Base-by-base conservation (phyloP, 1,140 invertebrate genomes). In the Thaumetopoea pityocampa region DNA sequence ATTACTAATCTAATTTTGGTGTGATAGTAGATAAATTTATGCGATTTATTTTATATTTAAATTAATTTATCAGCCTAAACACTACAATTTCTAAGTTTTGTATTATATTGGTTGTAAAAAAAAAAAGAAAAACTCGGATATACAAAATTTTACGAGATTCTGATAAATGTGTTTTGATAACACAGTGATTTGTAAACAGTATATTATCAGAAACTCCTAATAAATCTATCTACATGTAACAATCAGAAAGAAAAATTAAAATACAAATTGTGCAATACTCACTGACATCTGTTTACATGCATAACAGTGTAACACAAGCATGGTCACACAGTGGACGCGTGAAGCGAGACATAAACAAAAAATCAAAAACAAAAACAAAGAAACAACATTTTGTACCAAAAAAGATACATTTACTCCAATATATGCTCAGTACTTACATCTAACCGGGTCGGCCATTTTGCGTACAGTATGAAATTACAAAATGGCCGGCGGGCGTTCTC, bases 311-410 rank as follows among this genome's bases (percentile, higher is more conserved):
- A 80, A 83, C 64, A 74, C 76, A 82, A 78, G 78, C 78, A 78
- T 68, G 70, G 71, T 71, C 76, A 81, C 72, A 80, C 70, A 72
- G 67, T 76, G 79, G 81, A 83, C 79, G 76, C 79, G n/a, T n/a
- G 67, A 83, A 81, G 79, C 74, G 63, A 70, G 71, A 51, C 2
- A 27, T 37, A 27, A 61, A 67, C 46, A 64, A 64, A 64, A 67
- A 49, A 64, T 50, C 43, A 52, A 35, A 62, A 59, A 62, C 29
- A 57, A n/a, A n/a, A 48, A 15, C 33, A 33, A 50, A 50, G 29
- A 46, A 65, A 71, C 57, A 68, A 71, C 60, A 67, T 72, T 62
- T 76, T 76, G 76, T 82, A 83, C 74, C 73, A 71, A 76, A 69
- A 57, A 55, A 56, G 54, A 61, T 52, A 58, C 56, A 56, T 64